These are phyloP conservation scores for Poliocrania exsul DNA, from an alignment of 2,797 vertebrate species.

Conservation along the genomic window DNA sequence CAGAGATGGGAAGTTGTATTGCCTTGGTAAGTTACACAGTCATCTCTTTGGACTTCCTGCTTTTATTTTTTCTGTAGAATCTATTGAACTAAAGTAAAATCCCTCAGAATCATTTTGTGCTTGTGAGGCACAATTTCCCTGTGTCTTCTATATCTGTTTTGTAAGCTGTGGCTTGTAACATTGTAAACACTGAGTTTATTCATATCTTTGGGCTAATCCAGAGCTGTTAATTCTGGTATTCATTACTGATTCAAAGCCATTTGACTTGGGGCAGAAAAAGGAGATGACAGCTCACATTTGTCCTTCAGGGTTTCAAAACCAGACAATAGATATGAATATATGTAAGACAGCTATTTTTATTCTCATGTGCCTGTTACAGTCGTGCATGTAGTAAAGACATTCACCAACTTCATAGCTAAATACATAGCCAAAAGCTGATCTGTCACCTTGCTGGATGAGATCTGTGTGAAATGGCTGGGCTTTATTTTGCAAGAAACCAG, in stretches of 20 bases:
- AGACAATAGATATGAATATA: not conserved
- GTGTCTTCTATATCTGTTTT: not conserved
- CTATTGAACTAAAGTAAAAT: not conserved
- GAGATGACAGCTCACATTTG: not conserved
- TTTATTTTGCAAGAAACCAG: not conserved
- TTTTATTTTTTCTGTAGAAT: not conserved
- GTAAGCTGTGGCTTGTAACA: not conserved
- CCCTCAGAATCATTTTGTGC: not conserved
- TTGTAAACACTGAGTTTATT: not conserved
- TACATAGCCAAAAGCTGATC: not conserved
- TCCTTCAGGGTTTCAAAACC: not conserved
- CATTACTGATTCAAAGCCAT: not conserved
- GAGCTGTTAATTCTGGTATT: not conserved
- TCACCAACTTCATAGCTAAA: not conserved
- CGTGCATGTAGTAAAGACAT: not conserved
- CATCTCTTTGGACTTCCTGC: not conserved
- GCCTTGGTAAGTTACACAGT: not conserved
- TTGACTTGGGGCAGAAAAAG: not conserved
- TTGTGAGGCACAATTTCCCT: not conserved
- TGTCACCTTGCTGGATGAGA: slow-evolving; percentile 1
- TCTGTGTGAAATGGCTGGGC: not conserved
- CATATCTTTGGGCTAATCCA: not conserved
- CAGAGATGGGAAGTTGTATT: not conserved
- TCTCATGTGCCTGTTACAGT: not conserved
- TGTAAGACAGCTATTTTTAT: slow-evolving; percentile 21